A percentile compares a stretch with the other conserved stretches of the same genome.
phyloP scores from a whole-genome alignment of 2,113 vertebrate species.

The Myrmecophaga tridactyla region DNA sequence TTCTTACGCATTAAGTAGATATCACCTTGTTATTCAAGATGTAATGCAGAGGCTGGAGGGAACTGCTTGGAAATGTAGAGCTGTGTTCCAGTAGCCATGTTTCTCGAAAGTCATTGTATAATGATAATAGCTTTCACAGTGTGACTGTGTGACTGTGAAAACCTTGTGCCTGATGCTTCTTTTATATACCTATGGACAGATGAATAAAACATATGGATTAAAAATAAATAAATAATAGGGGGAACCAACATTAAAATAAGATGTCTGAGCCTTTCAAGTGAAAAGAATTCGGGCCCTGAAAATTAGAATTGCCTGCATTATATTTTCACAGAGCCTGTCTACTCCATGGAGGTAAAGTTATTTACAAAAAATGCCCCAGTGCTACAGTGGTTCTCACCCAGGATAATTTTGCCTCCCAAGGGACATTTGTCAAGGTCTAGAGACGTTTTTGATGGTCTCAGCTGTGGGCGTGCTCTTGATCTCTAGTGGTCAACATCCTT shows the following conservation, averaged over 20 bases:
- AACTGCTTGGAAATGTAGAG: too few relatives aligned
- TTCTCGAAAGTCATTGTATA: too few relatives aligned
- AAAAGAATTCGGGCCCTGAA: neutral
- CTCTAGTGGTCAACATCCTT: neutral
- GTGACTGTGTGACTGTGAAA: too few relatives aligned
- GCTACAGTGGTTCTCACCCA: neutral
- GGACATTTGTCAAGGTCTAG: neutral
- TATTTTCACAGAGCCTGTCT: neutral
- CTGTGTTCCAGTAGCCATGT: too few relatives aligned
- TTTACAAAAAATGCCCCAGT: neutral
- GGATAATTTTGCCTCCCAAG: neutral
- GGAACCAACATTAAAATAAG: neutral
- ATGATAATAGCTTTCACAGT: too few relatives aligned
- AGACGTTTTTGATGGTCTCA: neutral
- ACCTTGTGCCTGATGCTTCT: too few relatives aligned
- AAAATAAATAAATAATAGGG: neutral
- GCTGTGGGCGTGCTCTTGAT: neutral
- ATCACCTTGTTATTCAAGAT: too few relatives aligned
- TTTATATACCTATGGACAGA: too few relatives aligned
- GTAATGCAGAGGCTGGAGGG: too few relatives aligned
- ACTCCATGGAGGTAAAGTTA: neutral
- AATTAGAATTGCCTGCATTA: neutral
- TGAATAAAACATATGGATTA: too few relatives aligned
- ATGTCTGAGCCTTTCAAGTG: neutral
- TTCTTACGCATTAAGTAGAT: too few relatives aligned